phyloP scores from a whole-genome alignment of 2,797 vertebrate species.

The Acrossocheilus fasciatus region DNA sequence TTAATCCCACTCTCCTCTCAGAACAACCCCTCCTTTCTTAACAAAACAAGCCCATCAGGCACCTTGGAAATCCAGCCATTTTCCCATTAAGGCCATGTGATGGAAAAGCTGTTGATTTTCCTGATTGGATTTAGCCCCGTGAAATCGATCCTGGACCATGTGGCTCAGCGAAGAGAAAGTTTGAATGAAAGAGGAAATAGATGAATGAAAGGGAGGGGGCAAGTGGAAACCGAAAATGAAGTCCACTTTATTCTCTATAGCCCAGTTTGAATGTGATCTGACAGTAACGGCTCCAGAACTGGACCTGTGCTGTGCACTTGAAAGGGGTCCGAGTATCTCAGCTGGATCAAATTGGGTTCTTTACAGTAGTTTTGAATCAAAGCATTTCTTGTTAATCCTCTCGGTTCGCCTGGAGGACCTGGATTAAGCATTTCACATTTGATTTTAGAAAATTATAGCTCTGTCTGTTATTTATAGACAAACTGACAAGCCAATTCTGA shows the following conservation, averaged over 20 bases:
- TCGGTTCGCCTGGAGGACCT: neutral
- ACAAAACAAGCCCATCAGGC: conserved; percentile 76
- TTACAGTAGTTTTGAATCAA: conserved; percentile 32
- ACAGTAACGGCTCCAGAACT: conserved; percentile 27
- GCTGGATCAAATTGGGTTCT: conserved; percentile 27
- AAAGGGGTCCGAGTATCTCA: neutral
- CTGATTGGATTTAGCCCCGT: conserved; percentile 79
- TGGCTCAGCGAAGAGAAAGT: conserved; percentile 48
- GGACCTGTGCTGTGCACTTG: neutral
- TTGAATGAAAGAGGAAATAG: conserved; percentile 43
- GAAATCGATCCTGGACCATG: conserved; percentile 71
- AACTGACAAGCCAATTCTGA: neutral
- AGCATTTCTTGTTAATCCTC: conserved; percentile 26
- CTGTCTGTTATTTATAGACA: neutral
- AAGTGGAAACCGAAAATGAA: conserved; percentile 38
- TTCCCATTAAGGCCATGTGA: conserved; percentile 73
- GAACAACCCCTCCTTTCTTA: conserved; percentile 77
- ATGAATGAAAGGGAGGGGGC: conserved; percentile 24
- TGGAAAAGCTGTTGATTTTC: conserved; percentile 76
- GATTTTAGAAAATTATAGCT: neutral
- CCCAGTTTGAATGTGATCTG: conserved; percentile 31
- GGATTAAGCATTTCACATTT: conserved; percentile 18
- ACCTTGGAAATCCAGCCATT: conserved; percentile 75
- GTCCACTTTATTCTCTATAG: conserved; percentile 37
- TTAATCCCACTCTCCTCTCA: conserved; percentile 80